Evolutionary conservation across 2,113 vertebrate genomes (phyloP).

Genomic region (Neomonachus schauinslandi): DNA sequence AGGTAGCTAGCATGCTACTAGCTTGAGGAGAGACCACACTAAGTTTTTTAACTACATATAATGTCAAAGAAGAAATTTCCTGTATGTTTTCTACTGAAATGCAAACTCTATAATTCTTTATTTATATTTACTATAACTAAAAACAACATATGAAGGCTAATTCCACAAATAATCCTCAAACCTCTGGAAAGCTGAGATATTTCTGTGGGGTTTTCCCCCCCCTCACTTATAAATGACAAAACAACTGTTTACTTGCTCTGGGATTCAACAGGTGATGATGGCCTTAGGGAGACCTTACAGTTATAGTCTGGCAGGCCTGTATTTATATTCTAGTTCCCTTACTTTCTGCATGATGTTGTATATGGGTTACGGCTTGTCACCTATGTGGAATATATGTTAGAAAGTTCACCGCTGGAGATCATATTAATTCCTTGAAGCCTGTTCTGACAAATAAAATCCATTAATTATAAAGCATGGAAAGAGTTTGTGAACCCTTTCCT

Average conservation of each 20-base stretch:
- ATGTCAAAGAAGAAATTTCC: not conserved
- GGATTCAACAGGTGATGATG: not conserved
- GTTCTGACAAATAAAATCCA: not conserved
- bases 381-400: not conserved
- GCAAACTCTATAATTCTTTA: not conserved
- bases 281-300: not conserved
- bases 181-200: not conserved
- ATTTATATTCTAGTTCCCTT: not conserved
- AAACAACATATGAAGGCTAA: not conserved
- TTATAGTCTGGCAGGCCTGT: not conserved
- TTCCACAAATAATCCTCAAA: not conserved
- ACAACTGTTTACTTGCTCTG: not conserved
- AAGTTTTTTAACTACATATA: not conserved
- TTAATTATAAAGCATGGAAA: not conserved
- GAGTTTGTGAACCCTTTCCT: not conserved
- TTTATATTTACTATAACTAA: not conserved
- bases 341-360: not conserved
- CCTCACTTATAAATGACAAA: not conserved
- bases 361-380: not conserved
- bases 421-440: not conserved
- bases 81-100: not conserved
- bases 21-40: not conserved
- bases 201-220: not conserved
- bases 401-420: not conserved
- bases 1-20: not conserved